A percentile compares a stretch with the other conserved stretches of the same genome.
These are phyloP conservation scores for Pemphredon lugubris DNA, from an alignment of 2,888 invertebrate species.

Conservation along the genomic window DNA sequence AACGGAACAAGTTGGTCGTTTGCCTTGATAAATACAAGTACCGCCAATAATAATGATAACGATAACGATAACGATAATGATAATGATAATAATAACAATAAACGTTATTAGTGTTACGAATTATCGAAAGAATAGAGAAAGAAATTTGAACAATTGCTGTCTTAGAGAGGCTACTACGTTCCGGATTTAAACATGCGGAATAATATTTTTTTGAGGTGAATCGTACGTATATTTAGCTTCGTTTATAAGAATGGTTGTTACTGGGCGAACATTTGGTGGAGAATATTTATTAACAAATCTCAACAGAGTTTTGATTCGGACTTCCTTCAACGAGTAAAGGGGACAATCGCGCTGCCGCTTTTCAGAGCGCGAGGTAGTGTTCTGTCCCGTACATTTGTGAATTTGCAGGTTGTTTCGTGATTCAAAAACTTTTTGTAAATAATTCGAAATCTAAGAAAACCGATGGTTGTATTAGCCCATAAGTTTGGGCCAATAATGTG, in stretches of 20 bases:
- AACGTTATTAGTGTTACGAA: conserved; percentile 44
- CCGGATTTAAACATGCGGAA: too few relatives aligned
- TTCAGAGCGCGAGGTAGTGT: conserved; percentile 42
- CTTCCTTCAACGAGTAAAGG: conserved; percentile 43
- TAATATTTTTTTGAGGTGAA: conserved; percentile 32
- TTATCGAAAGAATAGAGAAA: conserved; percentile 27
- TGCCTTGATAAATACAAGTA: conserved; percentile 33
- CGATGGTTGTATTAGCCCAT: conserved; percentile 73
- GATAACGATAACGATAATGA: too few relatives aligned
- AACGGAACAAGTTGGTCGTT: conserved; percentile 34
- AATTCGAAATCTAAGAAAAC: conserved; percentile 67
- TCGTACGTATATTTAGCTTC: conserved; percentile 51
- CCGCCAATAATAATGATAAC: conserved; percentile 34
- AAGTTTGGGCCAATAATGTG: conserved; percentile 73
- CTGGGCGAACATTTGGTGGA: conserved; percentile 49
- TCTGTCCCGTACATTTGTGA: conserved; percentile 54
- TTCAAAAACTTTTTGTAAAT: conserved; percentile 74
- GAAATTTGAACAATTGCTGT: conserved; percentile 40
- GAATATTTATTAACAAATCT: conserved; percentile 39
- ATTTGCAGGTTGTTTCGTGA: conserved; percentile 61
- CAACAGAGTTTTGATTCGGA: conserved; percentile 41
- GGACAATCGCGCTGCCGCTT: conserved; percentile 46
- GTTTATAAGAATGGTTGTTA: conserved; percentile 40
- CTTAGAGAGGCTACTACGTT: conserved; percentile 51
- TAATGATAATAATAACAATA: too few relatives aligned